Base-by-base conservation (phyloP, 2,113 vertebrate species). In the Ammodytes dubius region DNA sequence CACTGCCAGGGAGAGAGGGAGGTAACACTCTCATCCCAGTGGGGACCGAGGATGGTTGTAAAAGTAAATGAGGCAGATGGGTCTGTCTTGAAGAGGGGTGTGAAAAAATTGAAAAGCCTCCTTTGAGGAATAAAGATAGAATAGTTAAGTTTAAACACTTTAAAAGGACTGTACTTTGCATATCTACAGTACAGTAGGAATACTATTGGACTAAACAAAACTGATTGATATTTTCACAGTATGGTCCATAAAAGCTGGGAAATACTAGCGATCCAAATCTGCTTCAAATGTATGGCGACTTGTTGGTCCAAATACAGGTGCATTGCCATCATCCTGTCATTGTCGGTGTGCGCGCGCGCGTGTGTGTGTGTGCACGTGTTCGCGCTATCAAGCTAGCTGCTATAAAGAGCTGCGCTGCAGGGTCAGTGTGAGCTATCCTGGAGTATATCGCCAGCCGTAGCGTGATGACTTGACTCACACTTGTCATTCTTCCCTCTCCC, bases 41-140 rank as follows among this genome's bases (percentile, higher is more conserved):
- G 82, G 87, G 91, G 78, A 83, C 65, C 69, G 74, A 42, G 71
- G 69, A 86, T 54, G 79, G 77, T 83, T 87, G 86, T 86, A 88
- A 86, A 91, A 90, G 85, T 87, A 90, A 90, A 88, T 77, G 85
- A 88, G 70, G 88, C 91, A 92, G 91, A 92, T 91, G 90, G 86
- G 71, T 61, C 81, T 81, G 79, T 80, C 54, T 87, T 60, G 61
- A 81, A 74, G 72, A 45, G 57, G 47, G 53, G 58, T 14, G 54
- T 46, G 79, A 47, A 57, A 70, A 46, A 79, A 72, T 52, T 12
- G 7, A 42, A 75, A 80, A 78, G 35, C 37, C 58, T 79, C 88
- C 80, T 92, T 81, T 83, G 84, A 91, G 86, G 71, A 76, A 72
- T 81, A 12, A 50, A 82, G 59, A 84, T 49, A 42, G 59, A 77